Base-by-base conservation (phyloP, 2,888 invertebrate species). In the Orthosia gracilis region DNA sequence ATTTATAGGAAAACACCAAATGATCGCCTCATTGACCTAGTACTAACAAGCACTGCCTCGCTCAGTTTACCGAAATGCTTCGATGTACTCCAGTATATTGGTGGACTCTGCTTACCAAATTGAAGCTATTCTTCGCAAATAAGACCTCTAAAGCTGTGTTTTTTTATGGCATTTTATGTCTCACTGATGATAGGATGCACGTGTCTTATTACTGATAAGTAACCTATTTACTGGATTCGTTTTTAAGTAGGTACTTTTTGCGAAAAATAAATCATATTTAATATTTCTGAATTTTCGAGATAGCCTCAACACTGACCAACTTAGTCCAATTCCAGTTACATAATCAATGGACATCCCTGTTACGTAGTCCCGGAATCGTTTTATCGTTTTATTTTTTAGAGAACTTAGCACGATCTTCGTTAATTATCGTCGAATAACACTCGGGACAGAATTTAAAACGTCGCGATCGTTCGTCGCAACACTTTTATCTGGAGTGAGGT, bases 401-500 rank as follows among this genome's bases (percentile, higher is more conserved):
- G 65, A 82, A 79, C 67, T 76, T 65, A 84, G 76, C 50, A 64
- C 69, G 74, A 86, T 79, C 69, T 61, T 80, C 72, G 75, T 70
- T 87, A 83, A 86, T 84, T 84, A 83, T 80, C 65, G 73, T 75
- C 67, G 81, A 80, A 83, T 76, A 86, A 85, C 67, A 85, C 80
- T 82, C 57, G 62, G 73, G 58, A 57, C 61, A 68, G 74, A 59
- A 83, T 78, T 85, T 80, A 78, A 82, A 85, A 80, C 67, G 68
- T 73, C 62, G 78, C 79, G 68, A 81, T 73, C 66, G 76, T 59
- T 61, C 68, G 62, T 69, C 70, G 65, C 71, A 73, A 79, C 76
- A 87, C 84, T 86, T 87, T 86, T 84, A 85, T 84, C 80, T 78
- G 69, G 78, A 86, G 86, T 83, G 89, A 83, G 64, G 86, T 70